Evolutionary conservation across 1,140 invertebrate species (phyloP), one percentile per base, ranked within the genome.

Genomic region (Drosophila sp.): DNA sequence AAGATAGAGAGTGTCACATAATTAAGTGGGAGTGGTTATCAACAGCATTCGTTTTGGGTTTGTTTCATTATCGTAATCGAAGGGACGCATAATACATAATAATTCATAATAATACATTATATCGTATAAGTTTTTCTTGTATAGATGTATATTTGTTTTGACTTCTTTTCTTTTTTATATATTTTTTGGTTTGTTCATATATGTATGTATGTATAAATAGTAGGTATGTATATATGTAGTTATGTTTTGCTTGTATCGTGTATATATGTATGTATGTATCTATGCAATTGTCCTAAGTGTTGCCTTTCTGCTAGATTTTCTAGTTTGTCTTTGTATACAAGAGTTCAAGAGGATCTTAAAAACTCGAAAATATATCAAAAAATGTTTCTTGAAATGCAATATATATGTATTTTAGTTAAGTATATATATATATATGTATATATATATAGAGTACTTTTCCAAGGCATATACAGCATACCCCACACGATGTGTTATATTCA

Each of bases 361-460:
- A 73, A 79, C 76, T 83, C 83, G 76, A 86, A 87, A 86, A 86
- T 87, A 82, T 86, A 87, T 86, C 83, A 79, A 86, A 86, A 87
- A 57, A 32, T 50, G 77, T 76, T 76, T 55, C 27, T 86, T 82
- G 76, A 87, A 86, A 86, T 86, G 82, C 83, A 72, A 66, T 86
- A 75, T 80, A 86, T 81, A 87, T 82, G 63, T 85, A 70, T 82
- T 73, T 80, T 83, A 70, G 67, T 86, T 73, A 79, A 60, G 47
- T 76, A 72, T 76, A 87, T 67, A 81, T 70, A 70, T 71, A 69
- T 68, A 10, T 63, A 56, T 57, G 7, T 57, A 61, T 54, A 57
- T 66, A 44, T 68, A 66, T 78, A 78, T 62, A 78, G 73, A 81
- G 79, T 77, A 77, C 41, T 73, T 63, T 73, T 35, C 55, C 70